Percentiles rank a stretch among this genome's conserved stretches.
Conservation (phyloP, 2,113 vertebrate species). For the Mellivora capensis region DNA sequence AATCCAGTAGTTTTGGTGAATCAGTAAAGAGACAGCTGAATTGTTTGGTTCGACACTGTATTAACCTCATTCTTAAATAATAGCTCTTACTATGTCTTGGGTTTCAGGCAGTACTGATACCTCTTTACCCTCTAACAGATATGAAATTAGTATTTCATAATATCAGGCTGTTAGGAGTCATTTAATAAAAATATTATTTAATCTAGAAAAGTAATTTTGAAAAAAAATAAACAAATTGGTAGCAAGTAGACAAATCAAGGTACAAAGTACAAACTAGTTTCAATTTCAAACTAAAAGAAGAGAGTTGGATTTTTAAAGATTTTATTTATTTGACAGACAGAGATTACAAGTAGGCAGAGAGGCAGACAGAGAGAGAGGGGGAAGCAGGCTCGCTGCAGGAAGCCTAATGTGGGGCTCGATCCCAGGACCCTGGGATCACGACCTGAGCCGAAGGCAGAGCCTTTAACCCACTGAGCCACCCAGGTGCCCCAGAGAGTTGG, state of each 20-base stretch:
- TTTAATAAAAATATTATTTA: background rate
- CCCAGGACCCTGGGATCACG: too few species aligned
- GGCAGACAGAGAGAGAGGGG: too few species aligned
- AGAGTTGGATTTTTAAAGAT: background rate
- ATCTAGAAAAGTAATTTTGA: background rate
- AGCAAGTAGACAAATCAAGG: background rate
- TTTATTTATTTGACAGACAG: too few species aligned
- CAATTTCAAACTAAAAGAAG: background rate
- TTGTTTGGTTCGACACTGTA: background rate
- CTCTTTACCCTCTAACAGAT: background rate
- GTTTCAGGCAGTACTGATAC: background rate
- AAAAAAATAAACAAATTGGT: background rate
- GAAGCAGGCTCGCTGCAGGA: too few species aligned
- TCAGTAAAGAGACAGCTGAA: background rate
- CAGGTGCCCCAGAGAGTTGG: background rate
- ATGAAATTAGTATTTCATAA: background rate
- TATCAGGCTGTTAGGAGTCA: background rate
- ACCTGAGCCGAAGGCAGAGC: too few species aligned
- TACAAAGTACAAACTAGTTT: background rate
- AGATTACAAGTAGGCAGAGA: too few species aligned
- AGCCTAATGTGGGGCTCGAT: too few species aligned
- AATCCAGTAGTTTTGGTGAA: background rate
- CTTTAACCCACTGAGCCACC: too few species aligned
- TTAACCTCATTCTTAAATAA: background rate
- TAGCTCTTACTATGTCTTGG: background rate